Conservation (phyloP, 2,113 vertebrate species). For the Myocastor coypus region DNA sequence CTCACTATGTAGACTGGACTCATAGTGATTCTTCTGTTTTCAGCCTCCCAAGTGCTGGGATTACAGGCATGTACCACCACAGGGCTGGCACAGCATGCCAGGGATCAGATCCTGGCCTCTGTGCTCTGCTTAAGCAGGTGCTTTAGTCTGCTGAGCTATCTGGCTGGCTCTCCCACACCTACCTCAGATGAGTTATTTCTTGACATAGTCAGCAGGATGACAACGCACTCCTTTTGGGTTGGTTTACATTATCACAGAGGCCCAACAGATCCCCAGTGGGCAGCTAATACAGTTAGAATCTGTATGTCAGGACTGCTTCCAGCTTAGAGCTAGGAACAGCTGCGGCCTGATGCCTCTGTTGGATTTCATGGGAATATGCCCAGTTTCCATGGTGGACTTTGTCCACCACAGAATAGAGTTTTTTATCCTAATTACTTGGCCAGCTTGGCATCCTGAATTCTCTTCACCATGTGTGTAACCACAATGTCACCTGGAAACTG, state of each 20-base stretch:
- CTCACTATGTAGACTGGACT: no score
- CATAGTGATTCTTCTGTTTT: no score
- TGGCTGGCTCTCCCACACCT: neutral
- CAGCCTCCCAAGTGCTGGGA: no score
- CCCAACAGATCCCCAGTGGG: neutral
- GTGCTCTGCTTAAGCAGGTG: no score
- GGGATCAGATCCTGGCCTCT: no score
- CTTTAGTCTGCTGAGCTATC: no score
- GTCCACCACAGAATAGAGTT: conserved; percentile 11
- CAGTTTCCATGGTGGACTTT: conserved; percentile 5
- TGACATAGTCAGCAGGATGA: neutral
- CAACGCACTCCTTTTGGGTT: conserved; percentile 34
- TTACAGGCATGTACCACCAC: no score
- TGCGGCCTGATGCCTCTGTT: neutral
- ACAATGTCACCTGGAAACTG: neutral
- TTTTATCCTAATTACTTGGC: neutral
- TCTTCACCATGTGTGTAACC: neutral
- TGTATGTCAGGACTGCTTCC: neutral
- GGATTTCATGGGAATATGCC: conserved; percentile 50
- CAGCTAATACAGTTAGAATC: neutral
- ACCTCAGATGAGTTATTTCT: conserved; percentile 9
- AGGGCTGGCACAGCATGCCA: no score
- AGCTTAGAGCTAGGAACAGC: conserved; percentile 25
- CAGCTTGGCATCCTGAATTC: neutral
- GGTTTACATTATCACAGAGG: conserved; percentile 1